Base-by-base conservation (phyloP, 2,888 invertebrate species). In the Hypomecis punctinalis region DNA sequence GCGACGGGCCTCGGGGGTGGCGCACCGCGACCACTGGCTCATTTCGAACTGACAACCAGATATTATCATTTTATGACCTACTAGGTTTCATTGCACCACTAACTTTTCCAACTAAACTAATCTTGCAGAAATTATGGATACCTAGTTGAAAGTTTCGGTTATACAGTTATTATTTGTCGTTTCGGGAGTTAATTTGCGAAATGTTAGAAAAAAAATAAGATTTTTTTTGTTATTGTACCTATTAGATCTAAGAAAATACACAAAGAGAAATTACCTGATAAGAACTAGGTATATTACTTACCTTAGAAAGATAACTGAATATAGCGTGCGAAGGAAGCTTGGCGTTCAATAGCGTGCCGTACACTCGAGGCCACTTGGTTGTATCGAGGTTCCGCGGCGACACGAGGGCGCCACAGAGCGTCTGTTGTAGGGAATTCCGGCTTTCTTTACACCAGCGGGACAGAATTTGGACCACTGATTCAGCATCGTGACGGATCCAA, bases 231-330 rank as follows among this genome's bases (percentile, higher is more conserved):
- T n/a, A n/a, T n/a, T n/a, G n/a, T n/a, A n/a, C n/a, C n/a, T n/a
- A 23, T 23, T 23, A 23, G 23, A 23, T 23, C 23, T 39, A 39
- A 39, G 39, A 6, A 39, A 8, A 39, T 8, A 39, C 5, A 39
- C 7, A 8, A 8, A 39, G 9, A 3, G 9, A 39, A 39, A 39
- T 39, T 0, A 6, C 0, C 9, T 39, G 6, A 39, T 39, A 6
- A 39, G 9, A 3, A 3, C 6, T 39, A 39, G 9, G 9, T 8
- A 39, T 8, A 39, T 9, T 35, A 57, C 68, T 62, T 51, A 91
- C 91, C 85, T 86, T 89, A 5, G 90, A 90, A 5, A 92, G 70
- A 60, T 82, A 86, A 71, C 91, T 91, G 74, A 91, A 91, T 7
- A 79, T 65, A 0, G 78, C 77, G 48, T 88, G 83, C 10, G 83